phyloP scores from a whole-genome alignment of 2,113 vertebrate genomes.

The Cacatua alba region DNA sequence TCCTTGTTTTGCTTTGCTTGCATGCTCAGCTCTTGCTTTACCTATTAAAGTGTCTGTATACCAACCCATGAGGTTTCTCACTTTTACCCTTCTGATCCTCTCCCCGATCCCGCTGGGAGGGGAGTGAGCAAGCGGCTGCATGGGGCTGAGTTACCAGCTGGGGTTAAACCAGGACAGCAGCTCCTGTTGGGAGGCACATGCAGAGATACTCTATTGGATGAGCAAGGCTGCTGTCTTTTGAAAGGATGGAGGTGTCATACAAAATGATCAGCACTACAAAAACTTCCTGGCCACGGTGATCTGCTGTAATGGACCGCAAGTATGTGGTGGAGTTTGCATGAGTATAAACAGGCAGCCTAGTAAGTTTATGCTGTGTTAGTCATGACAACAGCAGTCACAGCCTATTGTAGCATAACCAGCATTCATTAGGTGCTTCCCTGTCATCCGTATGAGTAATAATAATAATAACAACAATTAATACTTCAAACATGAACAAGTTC shows the following conservation, averaged over 20 bases:
- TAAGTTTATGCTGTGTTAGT: neutral
- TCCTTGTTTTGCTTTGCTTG: neutral
- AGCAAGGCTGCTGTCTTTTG: neutral
- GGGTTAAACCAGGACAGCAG: neutral
- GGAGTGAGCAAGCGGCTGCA: neutral
- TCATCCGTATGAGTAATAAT: conserved; percentile 27
- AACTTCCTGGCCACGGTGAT: neutral
- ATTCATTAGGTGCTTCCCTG: conserved; percentile 38
- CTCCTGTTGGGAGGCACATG: neutral
- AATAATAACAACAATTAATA: conserved; percentile 48
- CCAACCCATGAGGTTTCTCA: neutral
- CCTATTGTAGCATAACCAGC: conserved; percentile 35
- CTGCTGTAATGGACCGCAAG: neutral
- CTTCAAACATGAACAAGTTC: conserved; percentile 40
- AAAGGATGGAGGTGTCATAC: neutral
- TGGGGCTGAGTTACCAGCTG: neutral
- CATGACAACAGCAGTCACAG: neutral
- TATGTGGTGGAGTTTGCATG: neutral
- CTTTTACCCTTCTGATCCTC: neutral
- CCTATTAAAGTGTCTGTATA: neutral
- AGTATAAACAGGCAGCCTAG: conserved; percentile 7
- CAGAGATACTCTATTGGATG: neutral
- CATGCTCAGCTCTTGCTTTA: neutral
- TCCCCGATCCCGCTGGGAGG: neutral
- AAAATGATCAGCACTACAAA: neutral